A percentile compares a stretch with the other conserved stretches of the same genome.
These are phyloP conservation scores for Colaptes auratus DNA, from an alignment of 2,113 vertebrate species.

Conservation along the genomic window DNA sequence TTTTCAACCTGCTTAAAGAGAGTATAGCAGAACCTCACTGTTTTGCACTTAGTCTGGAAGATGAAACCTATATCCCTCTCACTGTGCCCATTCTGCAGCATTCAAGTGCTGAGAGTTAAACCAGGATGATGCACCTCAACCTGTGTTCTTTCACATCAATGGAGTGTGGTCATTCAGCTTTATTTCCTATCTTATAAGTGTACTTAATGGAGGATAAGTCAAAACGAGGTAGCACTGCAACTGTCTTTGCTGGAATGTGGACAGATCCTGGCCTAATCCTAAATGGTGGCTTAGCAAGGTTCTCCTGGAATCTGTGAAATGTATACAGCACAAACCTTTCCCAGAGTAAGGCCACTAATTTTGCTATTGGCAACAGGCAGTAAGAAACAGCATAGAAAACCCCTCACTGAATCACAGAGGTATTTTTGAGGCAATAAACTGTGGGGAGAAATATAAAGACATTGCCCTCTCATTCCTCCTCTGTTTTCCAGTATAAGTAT, in stretches of 20 bases:
- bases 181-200: not conserved
- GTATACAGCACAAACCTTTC: constrained; percentile 22
- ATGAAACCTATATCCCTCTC: fast-evolving
- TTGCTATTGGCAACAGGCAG: constrained; percentile 58
- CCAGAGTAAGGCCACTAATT: constrained; percentile 68
- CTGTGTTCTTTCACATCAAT: not conserved
- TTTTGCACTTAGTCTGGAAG: not conserved
- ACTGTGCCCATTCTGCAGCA: not conserved
- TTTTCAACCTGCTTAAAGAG: constrained; percentile 40
- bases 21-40: not conserved
- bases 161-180: not conserved
- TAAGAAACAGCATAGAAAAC: constrained; percentile 25
- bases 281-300: not conserved
- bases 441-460: constrained; percentile 13
- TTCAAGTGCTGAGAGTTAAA: not conserved
- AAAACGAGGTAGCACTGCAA: constrained; percentile 60
- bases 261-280: not conserved
- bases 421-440: constrained; percentile 51
- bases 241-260: constrained; percentile 13
- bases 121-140: not conserved
- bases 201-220: not conserved
- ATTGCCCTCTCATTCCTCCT: not conserved
- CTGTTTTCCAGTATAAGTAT: constrained; percentile 29
- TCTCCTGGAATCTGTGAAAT: constrained; percentile 16
- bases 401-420: constrained; percentile 1